Conservation (phyloP, 2,888 invertebrate genomes). For the Calameuta pallipes region DNA sequence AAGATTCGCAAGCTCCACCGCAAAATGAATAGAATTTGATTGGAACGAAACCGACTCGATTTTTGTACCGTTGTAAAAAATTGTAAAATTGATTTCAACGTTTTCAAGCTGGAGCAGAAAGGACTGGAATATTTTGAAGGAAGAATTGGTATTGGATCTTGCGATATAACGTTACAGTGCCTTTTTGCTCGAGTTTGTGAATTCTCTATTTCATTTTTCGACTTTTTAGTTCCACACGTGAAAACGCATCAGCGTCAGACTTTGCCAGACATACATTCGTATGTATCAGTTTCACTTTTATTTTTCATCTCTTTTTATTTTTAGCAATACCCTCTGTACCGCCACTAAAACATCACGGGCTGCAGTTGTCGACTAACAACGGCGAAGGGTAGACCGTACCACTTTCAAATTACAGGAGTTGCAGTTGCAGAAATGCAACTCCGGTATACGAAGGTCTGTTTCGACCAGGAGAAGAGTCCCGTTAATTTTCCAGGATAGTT, state of each 20-base stretch:
- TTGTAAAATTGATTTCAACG: not conserved
- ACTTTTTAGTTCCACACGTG: not conserved
- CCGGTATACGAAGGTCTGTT: not conserved
- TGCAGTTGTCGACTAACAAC: not conserved
- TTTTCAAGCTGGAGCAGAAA: not conserved
- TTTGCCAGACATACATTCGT: not conserved
- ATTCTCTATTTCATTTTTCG: not conserved
- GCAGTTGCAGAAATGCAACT: conserved; percentile 24
- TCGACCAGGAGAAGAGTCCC: conserved; percentile 5
- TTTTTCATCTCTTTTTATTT: not conserved
- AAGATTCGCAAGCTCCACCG: not conserved
- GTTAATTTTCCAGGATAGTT: conserved; percentile 34
- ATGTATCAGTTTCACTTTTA: not conserved
- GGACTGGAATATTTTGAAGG: not conserved
- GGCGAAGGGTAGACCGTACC: not conserved
- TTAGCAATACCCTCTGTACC: not conserved
- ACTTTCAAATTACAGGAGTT: not conserved
- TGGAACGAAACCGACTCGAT: not conserved
- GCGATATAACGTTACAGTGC: not conserved
- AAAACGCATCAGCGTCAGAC: not conserved
- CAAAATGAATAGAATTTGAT: not conserved
- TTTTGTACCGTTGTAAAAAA: not conserved
- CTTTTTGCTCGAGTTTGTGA: not conserved
- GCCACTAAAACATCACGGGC: not conserved
- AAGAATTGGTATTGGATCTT: not conserved